Conservation (phyloP, 2,113 vertebrate genomes). For the Triplophysa tibetana region DNA sequence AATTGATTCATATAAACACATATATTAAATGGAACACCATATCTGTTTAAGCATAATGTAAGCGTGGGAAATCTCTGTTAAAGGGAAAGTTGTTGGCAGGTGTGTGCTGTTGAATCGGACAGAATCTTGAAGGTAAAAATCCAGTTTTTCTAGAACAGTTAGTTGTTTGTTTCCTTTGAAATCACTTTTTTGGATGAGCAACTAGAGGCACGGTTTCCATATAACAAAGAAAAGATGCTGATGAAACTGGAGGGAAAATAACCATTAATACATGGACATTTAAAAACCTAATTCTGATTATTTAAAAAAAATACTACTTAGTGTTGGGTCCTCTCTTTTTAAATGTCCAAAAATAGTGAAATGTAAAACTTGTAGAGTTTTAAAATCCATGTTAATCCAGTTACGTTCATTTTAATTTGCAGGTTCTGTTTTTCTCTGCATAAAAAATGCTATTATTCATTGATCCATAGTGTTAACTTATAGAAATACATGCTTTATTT, state of each 20-base stretch:
- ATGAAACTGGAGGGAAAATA: not conserved
- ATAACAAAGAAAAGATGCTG: not conserved
- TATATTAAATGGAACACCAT: not conserved
- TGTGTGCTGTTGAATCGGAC: not conserved
- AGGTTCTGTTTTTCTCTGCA: not conserved
- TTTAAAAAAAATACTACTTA: not conserved
- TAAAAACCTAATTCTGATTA: not conserved
- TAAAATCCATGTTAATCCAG: not conserved
- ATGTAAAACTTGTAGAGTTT: not conserved
- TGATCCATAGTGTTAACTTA: not conserved
- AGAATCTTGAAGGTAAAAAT: slow-evolving; percentile 8
- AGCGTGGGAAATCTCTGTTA: not conserved
- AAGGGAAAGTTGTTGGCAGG: slow-evolving; percentile 8
- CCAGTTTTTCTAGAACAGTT: not conserved
- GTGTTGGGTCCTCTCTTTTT: not conserved
- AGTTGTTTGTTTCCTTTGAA: not conserved
- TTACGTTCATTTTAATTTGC: not conserved
- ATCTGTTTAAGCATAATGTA: not conserved
- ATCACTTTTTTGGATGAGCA: not conserved
- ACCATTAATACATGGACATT: not conserved
- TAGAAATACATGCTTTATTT: no score
- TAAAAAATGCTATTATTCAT: not conserved
- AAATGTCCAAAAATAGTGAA: not conserved
- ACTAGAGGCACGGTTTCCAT: not conserved
- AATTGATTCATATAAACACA: not conserved